Conservation (phyloP, 2,888 invertebrate species). For the Drosophila percnosoma region DNA sequence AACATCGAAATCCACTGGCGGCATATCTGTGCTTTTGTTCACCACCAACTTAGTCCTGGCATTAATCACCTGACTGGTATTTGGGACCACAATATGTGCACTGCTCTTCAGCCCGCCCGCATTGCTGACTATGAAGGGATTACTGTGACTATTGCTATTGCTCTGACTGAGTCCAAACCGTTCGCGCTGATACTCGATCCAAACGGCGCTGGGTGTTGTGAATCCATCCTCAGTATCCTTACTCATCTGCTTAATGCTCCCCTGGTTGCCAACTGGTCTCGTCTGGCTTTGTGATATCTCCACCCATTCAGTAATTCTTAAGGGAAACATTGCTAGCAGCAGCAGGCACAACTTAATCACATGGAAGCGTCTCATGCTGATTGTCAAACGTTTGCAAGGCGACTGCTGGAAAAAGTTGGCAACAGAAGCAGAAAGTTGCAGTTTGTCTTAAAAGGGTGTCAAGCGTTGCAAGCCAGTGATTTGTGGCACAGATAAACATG, state of each 20-base stretch:
- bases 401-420: slow-evolving; percentile 36
- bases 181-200: slow-evolving; percentile 83
- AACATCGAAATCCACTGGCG: slow-evolving; percentile 34
- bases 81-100: slow-evolving; percentile 63
- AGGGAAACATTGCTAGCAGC: slow-evolving; percentile 27
- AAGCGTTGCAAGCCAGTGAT: slow-evolving; percentile 60
- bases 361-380: slow-evolving; percentile 46
- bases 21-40: slow-evolving; percentile 20
- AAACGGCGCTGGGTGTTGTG: slow-evolving; percentile 78
- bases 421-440: slow-evolving; percentile 6
- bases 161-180: slow-evolving; percentile 66
- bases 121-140: slow-evolving; percentile 60
- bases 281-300: slow-evolving; percentile 55
- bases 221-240: slow-evolving; percentile 35
- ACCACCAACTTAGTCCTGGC: slow-evolving; percentile 64
- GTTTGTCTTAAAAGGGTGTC: slow-evolving; percentile 54
- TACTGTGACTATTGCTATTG: slow-evolving; percentile 52
- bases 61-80: slow-evolving; percentile 59
- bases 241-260: neutral
- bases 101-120: slow-evolving; percentile 67
- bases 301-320: slow-evolving; percentile 57
- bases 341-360: slow-evolving; percentile 33
- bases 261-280: slow-evolving; percentile 11
- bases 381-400: slow-evolving; percentile 2
- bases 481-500: slow-evolving; percentile 32